Conservation (phyloP, 2,113 vertebrate genomes). For the Pelecanoides urinatrix region DNA sequence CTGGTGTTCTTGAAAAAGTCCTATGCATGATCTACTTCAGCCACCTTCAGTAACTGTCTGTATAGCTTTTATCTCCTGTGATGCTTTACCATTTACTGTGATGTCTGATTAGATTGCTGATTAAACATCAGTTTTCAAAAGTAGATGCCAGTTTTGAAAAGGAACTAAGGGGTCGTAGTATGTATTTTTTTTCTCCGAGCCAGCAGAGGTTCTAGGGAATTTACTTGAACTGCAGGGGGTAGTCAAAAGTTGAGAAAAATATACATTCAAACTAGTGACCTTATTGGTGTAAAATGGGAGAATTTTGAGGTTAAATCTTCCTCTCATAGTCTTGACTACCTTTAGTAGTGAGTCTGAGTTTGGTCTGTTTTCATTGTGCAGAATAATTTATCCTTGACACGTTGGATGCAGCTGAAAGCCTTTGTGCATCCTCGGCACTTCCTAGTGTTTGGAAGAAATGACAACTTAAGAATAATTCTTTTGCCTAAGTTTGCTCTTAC, state of each 20-base stretch:
- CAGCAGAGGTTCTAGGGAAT: neutral
- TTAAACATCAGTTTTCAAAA: neutral
- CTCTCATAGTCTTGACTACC: neutral
- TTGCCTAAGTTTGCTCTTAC: neutral
- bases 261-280: neutral
- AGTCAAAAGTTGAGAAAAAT: neutral
- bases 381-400: neutral
- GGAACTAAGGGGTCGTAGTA: neutral
- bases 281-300: neutral
- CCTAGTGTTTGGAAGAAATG: conserved; percentile 34
- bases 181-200: neutral
- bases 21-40: neutral
- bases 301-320: neutral
- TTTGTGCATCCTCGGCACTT: conserved; percentile 36
- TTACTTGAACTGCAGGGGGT: neutral
- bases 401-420: neutral
- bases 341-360: neutral
- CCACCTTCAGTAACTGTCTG: neutral
- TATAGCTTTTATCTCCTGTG: neutral
- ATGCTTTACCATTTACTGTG: neutral
- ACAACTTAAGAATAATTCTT: conserved; percentile 34
- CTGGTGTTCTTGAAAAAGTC: neutral
- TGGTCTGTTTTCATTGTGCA: neutral
- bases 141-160: neutral
- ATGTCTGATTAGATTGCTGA: neutral